A percentile compares a stretch with the other conserved stretches of the same genome.
These are phyloP conservation scores for Creontiades dilutus DNA, from an alignment of 2,888 invertebrate species.

Conservation along the genomic window DNA sequence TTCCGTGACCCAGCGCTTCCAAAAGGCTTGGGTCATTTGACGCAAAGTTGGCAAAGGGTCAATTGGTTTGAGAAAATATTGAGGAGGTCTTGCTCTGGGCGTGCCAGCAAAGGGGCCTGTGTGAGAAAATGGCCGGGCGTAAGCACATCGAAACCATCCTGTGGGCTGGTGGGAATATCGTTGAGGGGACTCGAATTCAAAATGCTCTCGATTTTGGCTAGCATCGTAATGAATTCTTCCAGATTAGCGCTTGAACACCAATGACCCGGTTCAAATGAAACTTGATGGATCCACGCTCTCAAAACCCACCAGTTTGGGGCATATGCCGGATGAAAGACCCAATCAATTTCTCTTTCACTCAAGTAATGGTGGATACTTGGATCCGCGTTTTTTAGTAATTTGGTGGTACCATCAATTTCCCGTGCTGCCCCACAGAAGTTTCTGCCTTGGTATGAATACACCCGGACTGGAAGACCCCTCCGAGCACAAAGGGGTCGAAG, in stretches of 20 bases:
- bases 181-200: slow-evolving; percentile 43
- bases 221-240: slow-evolving; percentile 60
- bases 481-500: slow-evolving; percentile 73
- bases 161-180: background rate
- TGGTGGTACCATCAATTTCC: too few species aligned
- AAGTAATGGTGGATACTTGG: too few species aligned
- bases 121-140: too few species aligned
- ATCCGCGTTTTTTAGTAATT: too few species aligned
- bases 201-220: slow-evolving; percentile 58
- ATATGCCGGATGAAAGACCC: slow-evolving; percentile 74
- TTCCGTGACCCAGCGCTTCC: too few species aligned
- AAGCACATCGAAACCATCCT: too few species aligned
- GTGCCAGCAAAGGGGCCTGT: too few species aligned
- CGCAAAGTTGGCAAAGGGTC: too few species aligned
- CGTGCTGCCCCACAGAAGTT: too few species aligned
- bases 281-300: slow-evolving; percentile 67
- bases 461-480: slow-evolving; percentile 52
- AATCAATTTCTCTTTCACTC: slow-evolving; percentile 29
- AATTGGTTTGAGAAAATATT: too few species aligned
- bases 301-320: slow-evolving; percentile 74
- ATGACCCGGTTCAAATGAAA: background rate
- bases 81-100: too few species aligned
- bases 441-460: background rate
- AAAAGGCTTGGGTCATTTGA: too few species aligned
- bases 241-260: slow-evolving; percentile 55